Base-by-base conservation (phyloP, 2,113 vertebrate species). In the Nibea albiflora region DNA sequence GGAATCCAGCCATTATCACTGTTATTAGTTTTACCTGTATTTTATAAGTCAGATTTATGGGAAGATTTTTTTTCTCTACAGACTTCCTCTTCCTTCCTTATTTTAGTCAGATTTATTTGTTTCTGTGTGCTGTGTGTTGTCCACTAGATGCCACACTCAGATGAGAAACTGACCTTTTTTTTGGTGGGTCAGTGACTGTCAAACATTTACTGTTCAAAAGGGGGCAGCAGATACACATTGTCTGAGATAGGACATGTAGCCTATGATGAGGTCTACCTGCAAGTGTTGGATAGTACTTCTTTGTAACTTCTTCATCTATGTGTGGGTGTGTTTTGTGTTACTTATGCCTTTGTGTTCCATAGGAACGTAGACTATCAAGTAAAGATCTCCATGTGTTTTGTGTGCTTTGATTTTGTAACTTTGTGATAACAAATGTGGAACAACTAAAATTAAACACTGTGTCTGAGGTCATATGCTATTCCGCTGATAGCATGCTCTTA, bases 111-210 rank as follows among this genome's bases (percentile, higher is more conserved):
- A 61, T 31, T 14, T 7, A 4, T 5, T 1, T 44, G 22, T 39
- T 47, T 64, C 19, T 65, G 7, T 17, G 3, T 62, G 90, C 19
- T 65, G 10, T 17, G 3, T 62, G 90, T 54, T 90, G 95, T 88
- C 96, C 97, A 96, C 94, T 95, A 96, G 96, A 95, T 96, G 96
- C 91, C 95, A 96, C 93, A 90, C 94, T 96, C 94, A 90, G 88
- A 94, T 95, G 94, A 83, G 85, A 42, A 80, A 50, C 24, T 17
- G 39, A 4, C 5, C 20, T 47, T 42, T 2, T 9, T 2, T 31
- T 12, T 50, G 3, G n/a, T 39, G 11, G 62, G 56, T 24, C 2
- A 46, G 20, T 47, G 6, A 50, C 44, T 64, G 75, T 46, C 31
- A 50, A 62, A 57, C 22, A 65, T 62, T 28, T 26, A 58, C 11